Evolutionary conservation across 2,888 invertebrate genomes (phyloP).

Genomic region (Cheilosia urbana): DNA sequence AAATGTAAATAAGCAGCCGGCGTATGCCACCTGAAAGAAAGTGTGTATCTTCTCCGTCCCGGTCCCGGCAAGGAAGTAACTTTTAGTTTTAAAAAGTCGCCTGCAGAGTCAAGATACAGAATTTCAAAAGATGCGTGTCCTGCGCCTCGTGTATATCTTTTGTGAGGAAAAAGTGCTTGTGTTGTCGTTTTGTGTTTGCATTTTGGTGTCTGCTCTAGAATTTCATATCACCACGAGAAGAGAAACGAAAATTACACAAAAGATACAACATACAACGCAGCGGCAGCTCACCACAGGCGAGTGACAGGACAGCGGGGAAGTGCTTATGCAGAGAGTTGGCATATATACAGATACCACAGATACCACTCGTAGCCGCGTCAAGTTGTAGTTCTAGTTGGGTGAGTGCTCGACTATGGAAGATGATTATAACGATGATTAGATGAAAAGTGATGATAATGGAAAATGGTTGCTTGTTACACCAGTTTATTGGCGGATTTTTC

Average conservation of each 20-base stretch:
- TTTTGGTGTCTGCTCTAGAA: conserved; percentile 34
- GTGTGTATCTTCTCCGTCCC: conserved; percentile 6
- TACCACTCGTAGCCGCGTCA: conserved; percentile 17
- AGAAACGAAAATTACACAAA: conserved; percentile 42
- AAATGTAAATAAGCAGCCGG: conserved; percentile 49
- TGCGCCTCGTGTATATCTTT: conserved; percentile 7
- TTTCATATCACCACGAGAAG: conserved; percentile 19
- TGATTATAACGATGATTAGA: conserved; percentile 69
- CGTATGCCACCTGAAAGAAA: conserved; percentile 45
- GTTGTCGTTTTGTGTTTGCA: conserved; percentile 24
- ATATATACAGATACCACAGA: conserved; percentile 14
- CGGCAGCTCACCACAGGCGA: neutral
- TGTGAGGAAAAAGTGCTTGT: conserved; percentile 28
- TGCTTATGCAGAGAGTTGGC: conserved; percentile 1
- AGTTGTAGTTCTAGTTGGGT: conserved; percentile 62
- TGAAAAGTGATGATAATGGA: conserved; percentile 74
- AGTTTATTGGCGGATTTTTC: conserved; percentile 59
- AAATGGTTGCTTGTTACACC: conserved; percentile 64
- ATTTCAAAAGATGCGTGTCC: conserved; percentile 57
- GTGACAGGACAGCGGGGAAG: conserved; percentile 37
- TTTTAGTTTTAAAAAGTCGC: conserved; percentile 42
- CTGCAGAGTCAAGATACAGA: conserved; percentile 51
- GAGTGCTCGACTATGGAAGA: conserved; percentile 50
- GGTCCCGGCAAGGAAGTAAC: neutral
- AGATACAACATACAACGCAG: conserved; percentile 30